Percentiles rank a stretch among this genome's conserved stretches.
phyloP scores from a whole-genome alignment of 2,797 vertebrate species.

The Decapterus maruadsi region DNA sequence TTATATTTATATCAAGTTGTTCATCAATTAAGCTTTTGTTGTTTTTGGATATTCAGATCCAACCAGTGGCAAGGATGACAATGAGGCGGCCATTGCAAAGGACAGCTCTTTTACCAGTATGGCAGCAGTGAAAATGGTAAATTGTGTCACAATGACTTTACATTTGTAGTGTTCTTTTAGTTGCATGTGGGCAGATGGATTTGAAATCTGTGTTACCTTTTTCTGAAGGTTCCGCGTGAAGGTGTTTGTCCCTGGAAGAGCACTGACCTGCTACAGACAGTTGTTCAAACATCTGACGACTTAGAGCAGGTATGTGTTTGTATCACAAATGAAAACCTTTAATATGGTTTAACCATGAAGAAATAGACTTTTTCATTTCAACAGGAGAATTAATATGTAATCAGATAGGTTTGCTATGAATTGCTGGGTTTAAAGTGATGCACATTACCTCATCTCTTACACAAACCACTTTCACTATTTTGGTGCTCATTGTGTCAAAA shows the following conservation, averaged over 20 bases:
- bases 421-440: not conserved
- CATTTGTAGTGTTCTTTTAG: not conserved
- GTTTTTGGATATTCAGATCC: conserved; percentile 35
- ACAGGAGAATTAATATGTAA: not conserved
- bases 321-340: not conserved
- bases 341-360: not conserved
- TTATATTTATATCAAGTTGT: not conserved
- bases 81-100: not conserved
- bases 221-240: conserved; percentile 37
- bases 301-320: conserved; percentile 34
- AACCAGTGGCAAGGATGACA: not conserved
- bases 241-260: not conserved
- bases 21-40: not conserved
- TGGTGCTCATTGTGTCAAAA: not conserved
- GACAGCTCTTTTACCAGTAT: not conserved
- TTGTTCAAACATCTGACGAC: not conserved
- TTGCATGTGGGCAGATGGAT: not conserved
- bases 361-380: not conserved
- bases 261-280: not conserved
- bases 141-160: not conserved
- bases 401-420: not conserved
- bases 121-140: conserved; percentile 62
- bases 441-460: not conserved
- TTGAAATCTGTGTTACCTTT: not conserved
- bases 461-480: not conserved